These are phyloP conservation scores for Drosophila multiciliata DNA, from an alignment of 2,888 invertebrate genomes.

Conservation along the genomic window DNA sequence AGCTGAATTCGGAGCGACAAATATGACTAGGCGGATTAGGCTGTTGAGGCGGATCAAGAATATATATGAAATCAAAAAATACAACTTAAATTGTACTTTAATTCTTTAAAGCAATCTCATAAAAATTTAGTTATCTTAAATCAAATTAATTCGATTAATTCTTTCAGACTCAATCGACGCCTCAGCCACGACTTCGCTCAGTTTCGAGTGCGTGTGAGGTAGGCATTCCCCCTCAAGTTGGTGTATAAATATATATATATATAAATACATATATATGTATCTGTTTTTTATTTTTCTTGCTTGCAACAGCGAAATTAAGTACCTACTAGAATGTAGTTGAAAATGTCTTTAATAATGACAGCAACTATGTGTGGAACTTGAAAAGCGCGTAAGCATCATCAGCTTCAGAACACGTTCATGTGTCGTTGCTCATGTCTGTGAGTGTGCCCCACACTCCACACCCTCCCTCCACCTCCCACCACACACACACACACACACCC, in stretches of 20 bases:
- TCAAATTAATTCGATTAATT: neutral
- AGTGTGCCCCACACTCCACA: neutral
- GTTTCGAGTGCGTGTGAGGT: slow-evolving; percentile 65
- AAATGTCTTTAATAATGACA: slow-evolving; percentile 81
- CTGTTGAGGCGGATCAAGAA: neutral
- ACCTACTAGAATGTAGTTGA: slow-evolving; percentile 81
- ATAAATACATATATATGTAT: neutral
- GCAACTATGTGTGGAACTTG: slow-evolving; percentile 80
- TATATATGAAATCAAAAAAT: neutral
- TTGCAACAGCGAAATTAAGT: slow-evolving; percentile 68
- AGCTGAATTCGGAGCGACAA: neutral
- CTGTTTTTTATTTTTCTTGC: neutral
- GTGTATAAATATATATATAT: neutral
- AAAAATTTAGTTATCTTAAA: neutral
- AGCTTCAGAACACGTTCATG: slow-evolving; percentile 71
- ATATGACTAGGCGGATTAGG: neutral
- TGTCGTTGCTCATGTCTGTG: slow-evolving; percentile 60
- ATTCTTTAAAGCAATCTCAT: neutral
- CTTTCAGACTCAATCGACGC: neutral
- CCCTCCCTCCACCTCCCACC: too few relatives aligned
- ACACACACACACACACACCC: neutral
- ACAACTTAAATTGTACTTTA: neutral
- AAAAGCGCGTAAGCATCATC: slow-evolving; percentile 80
- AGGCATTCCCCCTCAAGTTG: slow-evolving; percentile 49
- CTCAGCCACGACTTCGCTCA: neutral